Base-by-base conservation (phyloP, 2,113 vertebrate genomes). In the Cricetomys ansorgei region DNA sequence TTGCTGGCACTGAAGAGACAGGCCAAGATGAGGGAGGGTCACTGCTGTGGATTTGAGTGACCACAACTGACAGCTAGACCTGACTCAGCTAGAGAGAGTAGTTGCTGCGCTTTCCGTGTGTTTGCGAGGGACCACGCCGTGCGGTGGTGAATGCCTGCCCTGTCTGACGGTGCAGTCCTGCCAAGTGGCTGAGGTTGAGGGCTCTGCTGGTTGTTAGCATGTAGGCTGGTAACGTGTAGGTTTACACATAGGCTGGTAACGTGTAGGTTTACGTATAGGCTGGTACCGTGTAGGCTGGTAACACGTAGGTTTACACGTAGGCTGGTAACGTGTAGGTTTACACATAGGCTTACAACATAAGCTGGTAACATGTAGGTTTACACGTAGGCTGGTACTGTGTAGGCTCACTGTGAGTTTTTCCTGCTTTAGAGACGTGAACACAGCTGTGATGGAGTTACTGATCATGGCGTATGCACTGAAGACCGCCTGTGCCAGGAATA, bases 391-490 rank as follows among this genome's bases (percentile, higher is more conserved):
- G n/a, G n/a, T n/a, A n/a, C n/a, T n/a, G n/a, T n/a, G n/a, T n/a
- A n/a, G n/a, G n/a, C n/a, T n/a, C n/a, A n/a, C n/a, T n/a, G 1
- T 12, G 4, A 5, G 21, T 23, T 21, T 17, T 0, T 50, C 21
- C 87, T 62, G 40, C 97, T 98, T 15, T 97, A 99, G 99, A 98
- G 99, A 99, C 98, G 99, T 99, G 90, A 99, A 99, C 90, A 99
- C 99, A 0, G 99, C 99, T 3, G 99, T 99, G 87, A 99, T 99
- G 99, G 99, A 99, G 98, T 97, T 99, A 45, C 98, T 99, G 98
- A 99, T 99, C 59, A 99, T 99, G 99, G 99, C 99, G 0, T 99
- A 99, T 0, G 99, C 99, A 0, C 99, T 99, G 97, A 99, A 99
- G 99, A 99, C 99, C 0, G 99, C 99, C 87, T 99, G 99, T 92